Base-by-base conservation (phyloP, 2,113 vertebrate species). In the Calyptomena viridis region DNA sequence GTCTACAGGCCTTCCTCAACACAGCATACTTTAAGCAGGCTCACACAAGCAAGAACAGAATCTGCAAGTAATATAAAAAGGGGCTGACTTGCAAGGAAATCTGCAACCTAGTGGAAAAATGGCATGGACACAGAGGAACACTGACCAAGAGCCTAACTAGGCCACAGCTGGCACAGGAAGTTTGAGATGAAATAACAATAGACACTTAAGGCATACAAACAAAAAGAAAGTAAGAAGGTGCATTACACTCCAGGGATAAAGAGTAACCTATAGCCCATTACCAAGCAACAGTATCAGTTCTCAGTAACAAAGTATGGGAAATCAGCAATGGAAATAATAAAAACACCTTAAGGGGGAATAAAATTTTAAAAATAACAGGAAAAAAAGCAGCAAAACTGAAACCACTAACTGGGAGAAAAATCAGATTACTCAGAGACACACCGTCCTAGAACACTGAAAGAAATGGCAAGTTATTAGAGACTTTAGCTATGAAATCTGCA, bases 331-430 rank as follows among this genome's bases (percentile, higher is more conserved):
- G 11, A 80, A 76, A 89, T 11, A 35, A 66, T 20, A 69, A 46
- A 53, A 59, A 2, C 10, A 42, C 20, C 3, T 23, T 11, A 21
- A 55, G 25, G 3, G 1, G 2, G 15, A n/a, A 40, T 11, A 40
- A 11, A 40, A 40, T 40, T 49, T 49, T 22, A 49, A 60, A 22
- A 23, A 30, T 7, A 30, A 44, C 12, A 37, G 27, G n/a, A 47
- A 75, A 60, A 73, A 46, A 39, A 9, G 22, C 30, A 35, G 15
- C 18, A 75, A 82, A 79, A 55, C 31, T 42, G 56, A 74, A 8
- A 71, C 18, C 24, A 25, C 20, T 55, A 37, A 31, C 13, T 52
- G 12, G 4, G 25, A 42, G 7, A 66, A 80, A 89, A 89, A 56
- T 31, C 44, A 69, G 24, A 5, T 31, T 15, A 53, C 31, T 39